These are phyloP conservation scores for Temnothorax rugatulus DNA, from an alignment of 2,888 invertebrate species.

Conservation along the genomic window DNA sequence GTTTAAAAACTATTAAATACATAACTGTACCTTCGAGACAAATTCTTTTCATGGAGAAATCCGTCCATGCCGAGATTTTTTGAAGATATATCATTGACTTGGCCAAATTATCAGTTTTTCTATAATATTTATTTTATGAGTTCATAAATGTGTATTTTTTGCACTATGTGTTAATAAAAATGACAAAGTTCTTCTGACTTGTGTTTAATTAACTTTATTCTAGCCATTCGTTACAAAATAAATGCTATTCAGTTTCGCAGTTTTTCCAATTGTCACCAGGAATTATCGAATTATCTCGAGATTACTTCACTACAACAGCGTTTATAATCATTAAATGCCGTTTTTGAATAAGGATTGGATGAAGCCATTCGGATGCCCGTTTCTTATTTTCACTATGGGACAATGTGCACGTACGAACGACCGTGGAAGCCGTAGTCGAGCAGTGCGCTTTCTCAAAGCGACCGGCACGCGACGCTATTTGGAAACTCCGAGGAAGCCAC, in stretches of 20 bases:
- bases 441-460: slow-evolving; percentile 25
- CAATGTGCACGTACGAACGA: not conserved
- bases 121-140: not conserved
- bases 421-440: not conserved
- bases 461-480: slow-evolving; percentile 42
- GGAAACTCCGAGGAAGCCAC: slow-evolving; percentile 40
- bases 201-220: not conserved
- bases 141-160: not conserved
- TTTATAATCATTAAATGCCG: not conserved
- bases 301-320: not conserved
- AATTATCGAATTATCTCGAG: not conserved
- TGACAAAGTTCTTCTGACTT: not conserved
- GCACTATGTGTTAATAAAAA: not conserved
- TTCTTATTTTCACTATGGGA: slow-evolving; percentile 13
- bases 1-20: not conserved
- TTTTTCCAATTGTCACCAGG: not conserved
- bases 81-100: not conserved
- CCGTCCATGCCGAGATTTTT: not conserved
- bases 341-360: not conserved
- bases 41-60: not conserved
- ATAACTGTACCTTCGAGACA: not conserved
- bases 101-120: not conserved
- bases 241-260: not conserved
- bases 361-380: not conserved
- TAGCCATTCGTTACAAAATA: not conserved